These are phyloP conservation scores for Calyptommatus sinebrachiatus DNA, from an alignment of 2,113 vertebrate species.

Conservation along the genomic window DNA sequence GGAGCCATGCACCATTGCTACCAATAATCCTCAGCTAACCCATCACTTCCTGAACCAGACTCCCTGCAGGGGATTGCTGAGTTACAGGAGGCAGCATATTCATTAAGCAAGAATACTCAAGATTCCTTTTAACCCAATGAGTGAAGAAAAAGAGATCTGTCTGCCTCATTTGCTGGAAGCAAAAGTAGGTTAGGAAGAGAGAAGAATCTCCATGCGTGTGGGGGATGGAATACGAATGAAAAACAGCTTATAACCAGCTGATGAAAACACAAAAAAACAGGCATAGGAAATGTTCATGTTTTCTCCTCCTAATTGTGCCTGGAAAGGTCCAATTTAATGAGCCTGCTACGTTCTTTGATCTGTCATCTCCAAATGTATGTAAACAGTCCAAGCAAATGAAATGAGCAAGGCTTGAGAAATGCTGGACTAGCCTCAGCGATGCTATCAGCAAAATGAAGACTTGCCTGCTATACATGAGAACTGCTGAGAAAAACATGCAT, in stretches of 20 bases:
- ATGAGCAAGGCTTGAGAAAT: not conserved
- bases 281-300: not conserved
- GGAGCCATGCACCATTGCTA: not conserved
- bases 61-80: not conserved
- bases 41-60: constrained; percentile 9
- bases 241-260: not conserved
- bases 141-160: not conserved
- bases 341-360: not conserved
- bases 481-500: not conserved
- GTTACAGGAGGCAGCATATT: constrained; percentile 17
- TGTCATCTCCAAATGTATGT: not conserved
- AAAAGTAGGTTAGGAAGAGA: constrained; percentile 29
- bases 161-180: constrained; percentile 15
- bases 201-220: constrained; percentile 8
- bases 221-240: not conserved
- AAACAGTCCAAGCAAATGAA: not conserved
- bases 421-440: not conserved
- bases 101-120: constrained; percentile 14
- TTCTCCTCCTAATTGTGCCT: not conserved
- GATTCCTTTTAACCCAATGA: constrained; percentile 19
- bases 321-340: not conserved
- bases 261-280: constrained; percentile 1
- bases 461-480: not conserved
- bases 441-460: not conserved
- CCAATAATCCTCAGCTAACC: not conserved